phyloP scores from a whole-genome alignment of 1,140 invertebrate genomes.

The Anoplophora glabripennis region DNA sequence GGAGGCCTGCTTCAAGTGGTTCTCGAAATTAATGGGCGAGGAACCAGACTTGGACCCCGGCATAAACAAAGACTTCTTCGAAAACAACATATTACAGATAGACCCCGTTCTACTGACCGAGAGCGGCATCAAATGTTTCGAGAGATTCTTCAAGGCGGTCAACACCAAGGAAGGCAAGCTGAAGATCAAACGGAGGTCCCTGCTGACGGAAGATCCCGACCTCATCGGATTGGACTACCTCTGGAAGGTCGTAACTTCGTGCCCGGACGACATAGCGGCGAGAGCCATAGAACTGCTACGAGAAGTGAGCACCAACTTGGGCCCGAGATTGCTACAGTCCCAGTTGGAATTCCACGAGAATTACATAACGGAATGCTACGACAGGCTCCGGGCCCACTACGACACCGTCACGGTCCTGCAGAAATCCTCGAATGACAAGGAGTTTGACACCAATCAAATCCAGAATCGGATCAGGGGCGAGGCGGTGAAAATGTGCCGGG shows the following conservation, averaged over 20 bases:
- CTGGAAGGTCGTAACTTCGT: slow-evolving; percentile 88
- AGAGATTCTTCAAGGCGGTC: slow-evolving; percentile 95
- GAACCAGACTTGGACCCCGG: slow-evolving; percentile 96
- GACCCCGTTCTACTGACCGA: slow-evolving; percentile 90
- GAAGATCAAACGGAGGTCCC: slow-evolving; percentile 76
- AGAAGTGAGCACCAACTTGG: slow-evolving; percentile 92
- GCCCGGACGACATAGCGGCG: slow-evolving; percentile 86
- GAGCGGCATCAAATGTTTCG: slow-evolving; percentile 92
- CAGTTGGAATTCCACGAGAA: slow-evolving; percentile 84
- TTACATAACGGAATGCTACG: slow-evolving; percentile 86
- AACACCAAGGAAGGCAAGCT: slow-evolving; percentile 94
- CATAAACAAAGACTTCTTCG: slow-evolving; percentile 95
- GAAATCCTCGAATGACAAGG: slow-evolving; percentile 40
- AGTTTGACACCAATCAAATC: slow-evolving; percentile 44
- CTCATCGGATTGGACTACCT: slow-evolving; percentile 95
- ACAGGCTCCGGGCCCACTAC: slow-evolving; percentile 81
- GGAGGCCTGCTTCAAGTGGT: slow-evolving; percentile 98
- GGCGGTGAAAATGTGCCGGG: slow-evolving; percentile 87
- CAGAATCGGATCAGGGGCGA: slow-evolving; percentile 62
- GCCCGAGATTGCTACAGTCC: slow-evolving; percentile 74
- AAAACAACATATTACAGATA: slow-evolving; percentile 90
- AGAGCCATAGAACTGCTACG: slow-evolving; percentile 88
- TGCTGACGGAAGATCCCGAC: slow-evolving; percentile 81
- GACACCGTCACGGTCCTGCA: slow-evolving; percentile 65
- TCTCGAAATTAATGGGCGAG: slow-evolving; percentile 97